Percentiles rank a stretch among this genome's conserved stretches.
These are phyloP conservation scores for Drosophila setifemur DNA, from an alignment of 1,140 invertebrate genomes.

Conservation along the genomic window DNA sequence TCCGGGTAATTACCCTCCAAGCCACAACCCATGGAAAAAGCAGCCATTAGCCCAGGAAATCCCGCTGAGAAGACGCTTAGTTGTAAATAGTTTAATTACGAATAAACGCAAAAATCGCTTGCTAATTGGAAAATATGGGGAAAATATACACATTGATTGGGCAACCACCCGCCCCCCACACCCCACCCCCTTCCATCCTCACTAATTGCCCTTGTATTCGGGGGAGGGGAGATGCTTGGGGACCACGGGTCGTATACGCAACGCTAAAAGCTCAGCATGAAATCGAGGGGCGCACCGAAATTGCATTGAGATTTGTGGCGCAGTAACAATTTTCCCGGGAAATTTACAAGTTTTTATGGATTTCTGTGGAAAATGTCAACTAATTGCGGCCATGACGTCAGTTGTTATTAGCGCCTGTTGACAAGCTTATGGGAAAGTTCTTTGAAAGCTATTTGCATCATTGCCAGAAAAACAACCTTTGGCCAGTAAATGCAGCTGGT, in stretches of 20 bases:
- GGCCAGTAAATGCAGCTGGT: conserved; percentile 9
- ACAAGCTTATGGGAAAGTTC: neutral
- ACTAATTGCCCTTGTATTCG: conserved; percentile 4
- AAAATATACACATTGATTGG: conserved; percentile 45
- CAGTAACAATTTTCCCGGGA: conserved; percentile 37
- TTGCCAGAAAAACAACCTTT: neutral
- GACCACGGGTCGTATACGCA: conserved; percentile 49
- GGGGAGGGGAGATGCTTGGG: neutral
- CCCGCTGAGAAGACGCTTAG: conserved; percentile 52
- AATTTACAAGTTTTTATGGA: conserved; percentile 40
- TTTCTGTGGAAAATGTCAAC: conserved; percentile 7
- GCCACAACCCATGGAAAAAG: neutral
- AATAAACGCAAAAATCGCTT: conserved; percentile 56
- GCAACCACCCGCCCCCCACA: neutral
- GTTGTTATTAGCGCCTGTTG: neutral
- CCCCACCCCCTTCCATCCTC: neutral
- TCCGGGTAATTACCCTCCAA: conserved; percentile 7
- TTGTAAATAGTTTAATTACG: conserved; percentile 70
- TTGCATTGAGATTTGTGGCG: conserved; percentile 68
- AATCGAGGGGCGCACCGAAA: conserved; percentile 42
- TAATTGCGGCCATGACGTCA: conserved; percentile 40
- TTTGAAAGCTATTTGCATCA: conserved; percentile 12
- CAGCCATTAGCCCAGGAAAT: conserved; percentile 29
- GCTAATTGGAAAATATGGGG: conserved; percentile 68
- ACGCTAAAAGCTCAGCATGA: conserved; percentile 41